These are phyloP conservation scores for Myopa testacea DNA, from an alignment of 2,888 invertebrate species.

Conservation along the genomic window DNA sequence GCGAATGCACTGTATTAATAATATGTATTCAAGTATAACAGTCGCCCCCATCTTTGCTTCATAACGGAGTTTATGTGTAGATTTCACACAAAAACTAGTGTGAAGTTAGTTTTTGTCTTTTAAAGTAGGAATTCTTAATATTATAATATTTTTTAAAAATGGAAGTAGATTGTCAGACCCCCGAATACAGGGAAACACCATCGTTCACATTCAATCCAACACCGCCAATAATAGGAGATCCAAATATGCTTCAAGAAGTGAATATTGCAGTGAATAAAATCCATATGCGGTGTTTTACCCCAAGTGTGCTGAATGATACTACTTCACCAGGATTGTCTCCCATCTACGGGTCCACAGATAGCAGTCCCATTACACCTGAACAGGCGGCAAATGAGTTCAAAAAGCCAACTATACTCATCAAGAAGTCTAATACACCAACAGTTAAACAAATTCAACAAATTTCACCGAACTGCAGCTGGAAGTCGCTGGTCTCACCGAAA, in stretches of 20 bases:
- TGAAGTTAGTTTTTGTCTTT: neutral
- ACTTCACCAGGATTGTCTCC: constrained; percentile 60
- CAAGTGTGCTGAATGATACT: constrained; percentile 47
- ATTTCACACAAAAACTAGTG: neutral
- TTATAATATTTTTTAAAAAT: constrained; percentile 36
- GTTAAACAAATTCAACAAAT: constrained; percentile 30
- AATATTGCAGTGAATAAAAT: constrained; percentile 50
- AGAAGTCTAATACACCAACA: constrained; percentile 3
- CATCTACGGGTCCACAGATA: constrained; percentile 45
- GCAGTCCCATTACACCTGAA: constrained; percentile 17
- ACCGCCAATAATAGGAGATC: constrained; percentile 42
- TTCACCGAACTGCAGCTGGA: constrained; percentile 25
- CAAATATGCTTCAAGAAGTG: constrained; percentile 27
- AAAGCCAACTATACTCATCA: constrained; percentile 44
- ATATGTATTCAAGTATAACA: neutral
- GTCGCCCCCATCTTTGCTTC: neutral
- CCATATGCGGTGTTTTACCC: constrained; percentile 55
- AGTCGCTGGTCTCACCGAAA: constrained; percentile 1
- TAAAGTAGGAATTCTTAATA: neutral
- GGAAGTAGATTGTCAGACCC: constrained; percentile 49
- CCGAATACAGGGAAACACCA: constrained; percentile 42
- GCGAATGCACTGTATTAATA: too few species aligned
- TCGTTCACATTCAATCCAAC: constrained; percentile 48
- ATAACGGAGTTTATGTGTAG: constrained; percentile 1
- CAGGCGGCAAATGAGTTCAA: constrained; percentile 45